Conservation (phyloP, 2,797 vertebrate genomes). For the Crax fasciolata region DNA sequence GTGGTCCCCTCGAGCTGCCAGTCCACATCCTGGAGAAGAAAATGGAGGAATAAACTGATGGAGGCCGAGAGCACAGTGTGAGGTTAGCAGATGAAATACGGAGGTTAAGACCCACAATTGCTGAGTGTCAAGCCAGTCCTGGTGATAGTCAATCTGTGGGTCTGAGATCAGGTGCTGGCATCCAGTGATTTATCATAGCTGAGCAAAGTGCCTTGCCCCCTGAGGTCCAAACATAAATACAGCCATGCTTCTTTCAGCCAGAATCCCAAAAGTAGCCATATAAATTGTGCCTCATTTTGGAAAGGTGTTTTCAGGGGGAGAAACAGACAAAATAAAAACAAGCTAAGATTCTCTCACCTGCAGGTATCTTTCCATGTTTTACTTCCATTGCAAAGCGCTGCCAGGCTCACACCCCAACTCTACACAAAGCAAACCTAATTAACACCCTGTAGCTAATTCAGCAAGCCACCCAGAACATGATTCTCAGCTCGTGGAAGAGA, state of each 20-base stretch:
- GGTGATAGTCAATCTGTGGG: not conserved
- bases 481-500: not conserved
- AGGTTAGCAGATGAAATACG: not conserved
- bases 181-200: not conserved
- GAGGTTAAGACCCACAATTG: not conserved
- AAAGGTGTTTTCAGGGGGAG: not conserved
- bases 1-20: not conserved
- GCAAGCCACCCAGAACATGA: rapidly evolving
- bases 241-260: not conserved
- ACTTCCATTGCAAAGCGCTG: not conserved
- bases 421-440: not conserved
- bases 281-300: not conserved
- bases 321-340: not conserved
- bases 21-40: not conserved
- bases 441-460: not conserved
- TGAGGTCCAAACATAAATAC: not conserved
- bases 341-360: not conserved
- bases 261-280: not conserved
- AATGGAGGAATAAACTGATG: not conserved
- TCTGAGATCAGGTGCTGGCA: not conserved
- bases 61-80: rapidly evolving
- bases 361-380: not conserved
- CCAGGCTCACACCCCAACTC: not conserved
- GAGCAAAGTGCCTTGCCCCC: not conserved
- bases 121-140: not conserved